Conservation (phyloP, 1,140 invertebrate species). For the Bombus breviceps region DNA sequence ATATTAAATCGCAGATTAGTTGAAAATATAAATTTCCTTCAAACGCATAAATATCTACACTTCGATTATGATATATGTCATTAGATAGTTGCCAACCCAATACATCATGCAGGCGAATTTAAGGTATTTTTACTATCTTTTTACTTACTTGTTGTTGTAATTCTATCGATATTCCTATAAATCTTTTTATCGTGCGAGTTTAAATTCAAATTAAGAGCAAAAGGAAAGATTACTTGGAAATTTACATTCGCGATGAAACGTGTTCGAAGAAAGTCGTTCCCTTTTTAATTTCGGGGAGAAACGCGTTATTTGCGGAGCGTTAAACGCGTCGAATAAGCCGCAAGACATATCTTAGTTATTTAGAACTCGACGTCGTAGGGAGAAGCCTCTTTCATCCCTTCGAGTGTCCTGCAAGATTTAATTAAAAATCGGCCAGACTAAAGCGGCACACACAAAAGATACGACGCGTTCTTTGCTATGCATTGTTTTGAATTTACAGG, state of each 20-base stretch:
- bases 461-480: not conserved
- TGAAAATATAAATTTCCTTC: no score
- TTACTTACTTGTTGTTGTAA: no score
- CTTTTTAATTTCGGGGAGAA: constrained; percentile 12
- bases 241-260: not conserved
- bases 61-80: no score
- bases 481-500: not conserved
- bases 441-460: constrained; percentile 31
- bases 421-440: constrained; percentile 59
- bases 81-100: no score
- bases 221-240: not conserved
- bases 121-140: no score
- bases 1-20: no score
- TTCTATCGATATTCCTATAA: no score
- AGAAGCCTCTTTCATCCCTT: constrained; percentile 56
- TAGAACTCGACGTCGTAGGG: constrained; percentile 43
- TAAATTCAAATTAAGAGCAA: no score
- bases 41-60: no score
- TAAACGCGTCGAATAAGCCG: constrained; percentile 52
- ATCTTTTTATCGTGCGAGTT: no score
- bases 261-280: not conserved
- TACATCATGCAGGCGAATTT: no score
- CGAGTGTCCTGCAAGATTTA: constrained; percentile 60
- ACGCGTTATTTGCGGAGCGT: constrained; percentile 32
- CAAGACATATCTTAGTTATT: constrained; percentile 47